Base-by-base conservation (phyloP, 2,888 invertebrate species). In the Gnatocerus cornutus region DNA sequence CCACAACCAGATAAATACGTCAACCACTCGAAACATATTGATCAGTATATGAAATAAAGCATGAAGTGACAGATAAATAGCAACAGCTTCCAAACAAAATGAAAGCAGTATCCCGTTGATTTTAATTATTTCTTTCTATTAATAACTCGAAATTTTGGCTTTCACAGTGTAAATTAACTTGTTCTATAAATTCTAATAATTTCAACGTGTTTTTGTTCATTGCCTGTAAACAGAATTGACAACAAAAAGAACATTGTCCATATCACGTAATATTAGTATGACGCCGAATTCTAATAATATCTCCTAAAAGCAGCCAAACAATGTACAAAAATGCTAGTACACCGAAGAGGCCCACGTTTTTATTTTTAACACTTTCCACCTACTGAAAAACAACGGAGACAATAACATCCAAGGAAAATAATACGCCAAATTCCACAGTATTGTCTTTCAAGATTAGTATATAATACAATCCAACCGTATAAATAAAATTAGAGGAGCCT, bases 291-390 rank as follows among this genome's bases (percentile, higher is more conserved):
- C 73, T 52, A 66, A 69, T 71, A 72, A 72, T 72, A 72, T 13
- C 12, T 45, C 58, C 62, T 68, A 61, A 55, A 65, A 69, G 52
- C 48, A 72, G 74, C 74, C 74, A 74, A 74, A 66, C 68, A 73
- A 72, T 64, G 65, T 69, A 71, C 39, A 56, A 53, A 59, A 46
- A 50, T 21, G 30, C 33, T 46, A 52, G 33, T 39, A 45, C 46
- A 52, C 55, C n/a, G 14, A 55, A 21, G 45, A 43, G 45, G 43
- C 13, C 64, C 45, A 29, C 53, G 27, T 9, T n/a, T 64, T 64
- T 53, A 62, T 62, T 62, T 62, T 62, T 62, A 62, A 10, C 39
- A 10, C 12, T 52, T 62, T 52, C 39, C 52, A 52, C 62, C 59
- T 59, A 29, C 16, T 9, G 29, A 30, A 21, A 50, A 62, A 62